Evolutionary conservation across 2,797 vertebrate species (phyloP), one percentile per base, ranked within the genome.

Genomic region (Garrulus glandarius): DNA sequence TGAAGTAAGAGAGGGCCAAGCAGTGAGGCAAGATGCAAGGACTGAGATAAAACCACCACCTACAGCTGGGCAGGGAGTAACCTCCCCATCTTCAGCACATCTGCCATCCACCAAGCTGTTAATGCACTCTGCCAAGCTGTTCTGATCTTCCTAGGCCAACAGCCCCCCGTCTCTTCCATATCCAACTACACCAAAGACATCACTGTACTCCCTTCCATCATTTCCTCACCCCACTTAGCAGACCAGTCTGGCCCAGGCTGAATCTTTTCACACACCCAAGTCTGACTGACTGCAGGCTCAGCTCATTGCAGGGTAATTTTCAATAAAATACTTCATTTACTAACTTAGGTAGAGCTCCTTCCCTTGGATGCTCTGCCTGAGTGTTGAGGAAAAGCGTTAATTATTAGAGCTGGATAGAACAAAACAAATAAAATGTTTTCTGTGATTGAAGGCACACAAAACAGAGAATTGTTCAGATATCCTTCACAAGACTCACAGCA

Each of bases 121-220:
- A 3, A 12, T 14, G 11, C 9, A 10, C 32, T 49, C 47, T 86
- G 36, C 22, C 81, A 65, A 36, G 32, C 20, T 84, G 37, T 81
- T 74, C 30, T 60, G 59, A 7, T 49, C 17, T 30, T 70, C 36
- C n/a, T 6, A 6, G 49, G 26, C 81, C 49, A 47, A 1, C 69
- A 41, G 3, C 18, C 37, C 61, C 47, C 26, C 15, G 1, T 6
- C 30, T 46, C 55, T 52, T 65, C 37, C 15, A 29, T 24, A 23
- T 22, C n/a, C n/a, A 44, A 5, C 11, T 1, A 27, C 34, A 37
- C 23, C 41, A 36, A 36, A 11, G 4, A 1, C 15, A 2, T 13
- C 74, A 9, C 37, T 57, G 5, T 2, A 8, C 43, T 68, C 13
- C 32, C 30, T 59, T 20, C 46, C n/a, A 20, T 8, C 24, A 1